Conservation (phyloP, 1,140 invertebrate genomes). For the Gryllus bimaculatus region DNA sequence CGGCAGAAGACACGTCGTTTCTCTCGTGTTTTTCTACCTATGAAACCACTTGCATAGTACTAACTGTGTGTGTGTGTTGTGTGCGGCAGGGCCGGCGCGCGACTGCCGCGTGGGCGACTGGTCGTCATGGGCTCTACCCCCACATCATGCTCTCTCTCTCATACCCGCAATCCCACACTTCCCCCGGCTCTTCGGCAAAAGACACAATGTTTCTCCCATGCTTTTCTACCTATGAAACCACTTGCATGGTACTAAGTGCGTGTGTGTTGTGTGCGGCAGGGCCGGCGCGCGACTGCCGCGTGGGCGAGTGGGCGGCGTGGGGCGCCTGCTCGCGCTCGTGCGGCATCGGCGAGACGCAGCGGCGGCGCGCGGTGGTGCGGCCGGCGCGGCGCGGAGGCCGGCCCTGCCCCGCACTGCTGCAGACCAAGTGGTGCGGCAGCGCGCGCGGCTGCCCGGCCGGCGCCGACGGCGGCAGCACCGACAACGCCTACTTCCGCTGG, state of each 20-base stretch:
- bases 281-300: conserved; percentile 61
- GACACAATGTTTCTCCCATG: no score
- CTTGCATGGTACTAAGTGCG: no score
- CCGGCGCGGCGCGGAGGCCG: conserved; percentile 64
- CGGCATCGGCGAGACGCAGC: conserved; percentile 75
- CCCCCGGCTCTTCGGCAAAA: no score
- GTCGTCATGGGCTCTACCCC: no score
- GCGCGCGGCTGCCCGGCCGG: conserved; percentile 53
- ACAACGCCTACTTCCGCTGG: conserved; percentile 42
- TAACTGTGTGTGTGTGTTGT: not conserved
- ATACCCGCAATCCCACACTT: no score
- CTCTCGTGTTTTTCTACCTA: no score
- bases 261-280: conserved; percentile 23
- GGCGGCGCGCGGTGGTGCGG: conserved; percentile 62
- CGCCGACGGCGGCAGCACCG: conserved; percentile 29
- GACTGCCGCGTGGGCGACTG: no score
- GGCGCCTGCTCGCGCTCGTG: conserved; percentile 73
- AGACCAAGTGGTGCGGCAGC: conserved; percentile 79
- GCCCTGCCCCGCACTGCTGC: conserved; percentile 66
- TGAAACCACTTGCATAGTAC: no score
- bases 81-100: no score
- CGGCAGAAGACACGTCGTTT: no score
- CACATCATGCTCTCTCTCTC: no score
- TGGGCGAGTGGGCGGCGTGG: conserved; percentile 82
- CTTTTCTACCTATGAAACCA: no score